These are phyloP conservation scores for Papilio elwesi DNA, from an alignment of 2,888 invertebrate genomes.

Conservation along the genomic window DNA sequence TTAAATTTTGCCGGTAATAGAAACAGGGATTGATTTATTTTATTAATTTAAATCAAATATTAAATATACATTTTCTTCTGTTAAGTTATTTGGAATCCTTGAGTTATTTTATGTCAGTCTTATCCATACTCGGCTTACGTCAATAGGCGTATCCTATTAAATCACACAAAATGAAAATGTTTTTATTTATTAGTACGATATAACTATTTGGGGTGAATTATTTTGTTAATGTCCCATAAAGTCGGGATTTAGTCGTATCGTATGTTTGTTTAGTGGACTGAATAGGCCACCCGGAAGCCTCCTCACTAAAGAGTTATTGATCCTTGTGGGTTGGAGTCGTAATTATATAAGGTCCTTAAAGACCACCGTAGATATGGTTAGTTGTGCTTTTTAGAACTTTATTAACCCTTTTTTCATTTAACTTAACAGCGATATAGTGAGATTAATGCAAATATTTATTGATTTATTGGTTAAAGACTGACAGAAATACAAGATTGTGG, in stretches of 20 bases:
- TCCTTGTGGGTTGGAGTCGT: slow-evolving; percentile 39
- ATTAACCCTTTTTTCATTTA: too few relatives aligned
- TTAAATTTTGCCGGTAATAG: too few relatives aligned
- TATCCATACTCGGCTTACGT: slow-evolving; percentile 40
- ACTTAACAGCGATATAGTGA: not conserved
- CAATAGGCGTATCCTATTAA: slow-evolving; percentile 60
- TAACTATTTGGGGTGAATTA: slow-evolving; percentile 73
- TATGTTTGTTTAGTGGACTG: slow-evolving; percentile 52
- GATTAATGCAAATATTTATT: not conserved
- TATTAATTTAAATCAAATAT: not conserved
- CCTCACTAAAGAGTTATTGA: slow-evolving; percentile 38
- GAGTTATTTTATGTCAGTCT: not conserved
- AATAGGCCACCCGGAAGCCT: slow-evolving; percentile 66
- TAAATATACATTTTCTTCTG: not conserved
- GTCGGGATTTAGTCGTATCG: slow-evolving; percentile 59
- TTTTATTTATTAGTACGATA: slow-evolving; percentile 74
- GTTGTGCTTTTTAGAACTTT: too few relatives aligned
- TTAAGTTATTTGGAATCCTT: not conserved
- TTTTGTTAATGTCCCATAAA: slow-evolving; percentile 74
- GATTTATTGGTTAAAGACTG: not conserved
- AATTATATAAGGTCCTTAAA: slow-evolving; percentile 36
- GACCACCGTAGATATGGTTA: slow-evolving; percentile 22
- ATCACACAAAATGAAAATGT: slow-evolving; percentile 76
- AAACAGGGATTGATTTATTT: too few relatives aligned
- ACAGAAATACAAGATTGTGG: not conserved